These are phyloP conservation scores for Bombus waltoni DNA, from an alignment of 1,140 invertebrate genomes.

Conservation along the genomic window DNA sequence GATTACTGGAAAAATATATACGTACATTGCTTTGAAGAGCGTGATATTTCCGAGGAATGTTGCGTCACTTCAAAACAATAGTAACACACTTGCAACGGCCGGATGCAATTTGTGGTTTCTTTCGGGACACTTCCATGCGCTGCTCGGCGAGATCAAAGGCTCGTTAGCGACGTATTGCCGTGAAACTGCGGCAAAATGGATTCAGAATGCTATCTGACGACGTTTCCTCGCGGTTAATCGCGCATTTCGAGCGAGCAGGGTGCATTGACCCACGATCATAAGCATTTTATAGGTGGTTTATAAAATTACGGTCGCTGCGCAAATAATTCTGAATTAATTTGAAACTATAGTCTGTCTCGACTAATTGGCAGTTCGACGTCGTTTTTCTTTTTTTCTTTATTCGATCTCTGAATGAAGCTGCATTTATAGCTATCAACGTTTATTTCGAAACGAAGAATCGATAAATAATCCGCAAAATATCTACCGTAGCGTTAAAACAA, in stretches of 20 bases:
- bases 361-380: neutral
- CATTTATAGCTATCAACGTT: no score
- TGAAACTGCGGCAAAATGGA: constrained; percentile 25
- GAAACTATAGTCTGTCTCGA: no score
- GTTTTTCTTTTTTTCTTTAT: neutral
- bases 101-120: constrained; percentile 48
- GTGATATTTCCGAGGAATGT: neutral
- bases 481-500: no score
- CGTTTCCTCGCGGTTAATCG: constrained; percentile 12
- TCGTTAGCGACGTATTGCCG: constrained; percentile 27
- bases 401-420: neutral
- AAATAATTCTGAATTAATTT: neutral
- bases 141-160: constrained; percentile 35
- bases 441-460: no score
- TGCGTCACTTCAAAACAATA: constrained; percentile 9
- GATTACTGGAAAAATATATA: neutral
- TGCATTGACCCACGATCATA: constrained; percentile 4
- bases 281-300: neutral
- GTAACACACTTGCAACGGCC: constrained; percentile 12
- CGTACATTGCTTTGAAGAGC: neutral
- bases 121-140: constrained; percentile 34
- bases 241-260: neutral
- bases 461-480: no score
- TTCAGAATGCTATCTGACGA: constrained; percentile 11
- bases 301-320: neutral